Percentiles rank a stretch among this genome's conserved stretches.
These are phyloP conservation scores for Brachionus asplanchnoidis DNA, from an alignment of 1,140 invertebrate genomes.

Conservation along the genomic window DNA sequence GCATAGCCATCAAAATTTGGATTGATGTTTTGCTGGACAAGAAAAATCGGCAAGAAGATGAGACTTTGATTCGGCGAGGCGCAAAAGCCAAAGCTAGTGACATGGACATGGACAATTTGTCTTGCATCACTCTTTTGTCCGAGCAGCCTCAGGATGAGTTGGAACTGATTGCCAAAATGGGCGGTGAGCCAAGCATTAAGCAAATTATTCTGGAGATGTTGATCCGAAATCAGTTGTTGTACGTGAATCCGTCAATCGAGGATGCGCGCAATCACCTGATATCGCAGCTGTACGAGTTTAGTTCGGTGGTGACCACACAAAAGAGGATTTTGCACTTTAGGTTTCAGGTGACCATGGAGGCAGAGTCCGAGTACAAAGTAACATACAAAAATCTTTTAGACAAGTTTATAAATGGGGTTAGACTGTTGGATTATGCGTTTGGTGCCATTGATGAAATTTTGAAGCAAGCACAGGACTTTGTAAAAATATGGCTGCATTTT, in stretches of 20 bases:
- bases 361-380: constrained; percentile 70
- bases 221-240: constrained; percentile 97
- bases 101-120: not conserved
- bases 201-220: constrained; percentile 67
- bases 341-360: constrained; percentile 75
- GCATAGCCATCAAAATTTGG: constrained; percentile 92
- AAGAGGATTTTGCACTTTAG: constrained; percentile 70
- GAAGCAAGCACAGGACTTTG: constrained; percentile 79
- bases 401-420: constrained; percentile 74
- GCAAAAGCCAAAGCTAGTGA: not conserved
- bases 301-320: constrained; percentile 89
- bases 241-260: constrained; percentile 83
- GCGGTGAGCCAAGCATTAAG: constrained; percentile 77
- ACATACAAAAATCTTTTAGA: constrained; percentile 86
- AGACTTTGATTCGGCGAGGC: constrained; percentile 42
- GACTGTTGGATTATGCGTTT: constrained; percentile 77
- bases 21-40: constrained; percentile 79
- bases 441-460: constrained; percentile 84
- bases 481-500: constrained; percentile 65
- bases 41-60: constrained; percentile 67
- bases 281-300: constrained; percentile 93
- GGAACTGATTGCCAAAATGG: constrained; percentile 80
- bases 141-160: constrained; percentile 63
- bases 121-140: not conserved
- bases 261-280: constrained; percentile 89